phyloP scores from a whole-genome alignment of 2,113 vertebrate species.

The Scomber japonicus region DNA sequence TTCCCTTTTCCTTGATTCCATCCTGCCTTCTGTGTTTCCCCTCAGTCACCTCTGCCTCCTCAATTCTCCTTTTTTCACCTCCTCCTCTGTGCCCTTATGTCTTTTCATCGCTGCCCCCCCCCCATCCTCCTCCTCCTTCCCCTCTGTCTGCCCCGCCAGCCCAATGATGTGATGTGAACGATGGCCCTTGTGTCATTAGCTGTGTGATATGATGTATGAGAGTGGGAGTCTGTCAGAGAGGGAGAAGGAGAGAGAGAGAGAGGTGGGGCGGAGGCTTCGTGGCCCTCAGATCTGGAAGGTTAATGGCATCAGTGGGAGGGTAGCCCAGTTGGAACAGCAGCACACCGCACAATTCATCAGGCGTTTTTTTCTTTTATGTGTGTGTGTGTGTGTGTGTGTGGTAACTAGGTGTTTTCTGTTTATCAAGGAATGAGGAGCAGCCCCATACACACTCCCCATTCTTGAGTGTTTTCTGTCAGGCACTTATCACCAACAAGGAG shows the following conservation, averaged over 20 bases:
- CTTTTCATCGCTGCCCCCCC: constrained; percentile 36
- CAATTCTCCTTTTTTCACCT: constrained; percentile 20
- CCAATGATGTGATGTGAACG: constrained; percentile 52
- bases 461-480: constrained; percentile 61
- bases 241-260: constrained; percentile 29
- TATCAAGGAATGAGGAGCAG: constrained; percentile 46
- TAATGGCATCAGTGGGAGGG: constrained; percentile 81
- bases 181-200: constrained; percentile 75
- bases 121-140: not conserved
- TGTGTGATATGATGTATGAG: constrained; percentile 78
- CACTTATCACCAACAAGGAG: constrained; percentile 67
- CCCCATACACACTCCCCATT: constrained; percentile 20
- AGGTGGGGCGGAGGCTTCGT: constrained; percentile 63
- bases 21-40: constrained; percentile 26
- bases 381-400: not conserved
- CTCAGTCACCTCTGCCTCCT: constrained; percentile 23
- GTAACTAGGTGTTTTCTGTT: constrained; percentile 68
- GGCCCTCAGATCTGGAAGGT: constrained; percentile 77
- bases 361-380: constrained; percentile 17
- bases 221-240: constrained; percentile 57
- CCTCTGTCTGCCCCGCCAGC: constrained; percentile 4
- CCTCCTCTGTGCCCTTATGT: constrained; percentile 30
- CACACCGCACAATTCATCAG: constrained; percentile 70
- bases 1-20: constrained; percentile 49
- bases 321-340: constrained; percentile 66